A percentile compares a stretch with the other conserved stretches of the same genome.
Conservation (phyloP, 2,113 vertebrate species). For the Gobio gobio region DNA sequence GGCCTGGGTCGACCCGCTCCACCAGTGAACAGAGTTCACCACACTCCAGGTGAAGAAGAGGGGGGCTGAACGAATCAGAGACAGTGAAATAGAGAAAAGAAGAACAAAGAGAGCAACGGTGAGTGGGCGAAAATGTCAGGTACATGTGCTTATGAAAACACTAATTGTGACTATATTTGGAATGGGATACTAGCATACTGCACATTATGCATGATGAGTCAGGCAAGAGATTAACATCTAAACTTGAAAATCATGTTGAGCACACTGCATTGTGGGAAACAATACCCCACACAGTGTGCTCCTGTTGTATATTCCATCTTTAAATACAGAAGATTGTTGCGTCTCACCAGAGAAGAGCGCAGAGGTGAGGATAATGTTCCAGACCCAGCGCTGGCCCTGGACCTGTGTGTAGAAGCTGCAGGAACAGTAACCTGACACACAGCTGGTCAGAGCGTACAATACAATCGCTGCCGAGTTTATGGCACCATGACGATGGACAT, state of each 20-base stretch:
- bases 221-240: neutral
- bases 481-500: constrained; percentile 88
- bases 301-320: neutral
- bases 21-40: constrained; percentile 92
- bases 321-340: neutral
- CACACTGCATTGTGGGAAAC: neutral
- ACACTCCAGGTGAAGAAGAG: constrained; percentile 92
- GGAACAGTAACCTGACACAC: constrained; percentile 88
- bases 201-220: neutral
- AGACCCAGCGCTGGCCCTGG: constrained; percentile 88
- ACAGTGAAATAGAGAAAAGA: neutral
- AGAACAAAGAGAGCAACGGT: neutral
- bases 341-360: constrained; percentile 88
- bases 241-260: neutral
- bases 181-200: neutral
- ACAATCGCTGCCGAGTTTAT: constrained; percentile 91
- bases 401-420: constrained; percentile 92
- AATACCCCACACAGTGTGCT: no score
- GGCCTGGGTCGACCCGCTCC: constrained; percentile 90
- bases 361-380: constrained; percentile 93
- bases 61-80: constrained; percentile 76
- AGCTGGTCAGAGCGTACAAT: constrained; percentile 90
- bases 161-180: neutral
- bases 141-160: neutral
- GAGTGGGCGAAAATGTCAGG: neutral